These are phyloP conservation scores for Eurytoma adleriae DNA, from an alignment of 2,888 invertebrate species.

Conservation along the genomic window DNA sequence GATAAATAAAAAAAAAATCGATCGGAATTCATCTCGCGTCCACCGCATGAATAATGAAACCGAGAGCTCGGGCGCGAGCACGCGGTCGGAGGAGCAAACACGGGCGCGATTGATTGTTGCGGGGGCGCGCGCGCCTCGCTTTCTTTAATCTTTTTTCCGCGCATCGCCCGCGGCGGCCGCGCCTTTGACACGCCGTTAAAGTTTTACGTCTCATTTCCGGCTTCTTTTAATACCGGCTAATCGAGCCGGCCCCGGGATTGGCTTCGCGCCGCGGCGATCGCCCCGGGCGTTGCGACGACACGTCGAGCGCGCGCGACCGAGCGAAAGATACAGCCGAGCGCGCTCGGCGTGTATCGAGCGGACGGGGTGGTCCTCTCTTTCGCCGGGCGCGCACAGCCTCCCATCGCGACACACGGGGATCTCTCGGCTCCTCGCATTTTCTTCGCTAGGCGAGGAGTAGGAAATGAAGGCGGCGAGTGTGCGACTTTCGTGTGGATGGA, in stretches of 20 bases:
- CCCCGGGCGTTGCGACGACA: conserved; percentile 21
- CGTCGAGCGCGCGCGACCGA: conserved; percentile 9
- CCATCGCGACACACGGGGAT: background rate
- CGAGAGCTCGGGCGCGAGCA: no score
- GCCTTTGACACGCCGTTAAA: conserved; percentile 50
- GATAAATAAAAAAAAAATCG: no score
- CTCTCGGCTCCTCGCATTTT: background rate
- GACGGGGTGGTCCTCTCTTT: conserved; percentile 1
- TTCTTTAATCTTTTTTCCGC: conserved; percentile 53
- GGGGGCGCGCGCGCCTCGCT: background rate
- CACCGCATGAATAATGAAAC: no score
- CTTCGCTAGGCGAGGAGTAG: background rate
- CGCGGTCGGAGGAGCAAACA: no score
- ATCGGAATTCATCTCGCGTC: no score
- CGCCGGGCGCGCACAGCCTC: background rate
- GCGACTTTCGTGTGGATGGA: no score
- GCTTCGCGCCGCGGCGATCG: conserved; percentile 16
- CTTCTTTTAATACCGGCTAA: conserved; percentile 50
- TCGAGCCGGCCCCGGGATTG: conserved; percentile 39
- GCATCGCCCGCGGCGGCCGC: conserved; percentile 44
- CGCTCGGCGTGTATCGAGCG: background rate
- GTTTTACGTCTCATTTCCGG: conserved; percentile 58
- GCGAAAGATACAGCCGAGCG: conserved; percentile 19
- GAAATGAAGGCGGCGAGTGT: background rate
- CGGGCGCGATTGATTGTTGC: no score